These are phyloP conservation scores for Copsychus sechellarum DNA, from an alignment of 2,113 vertebrate species.

Conservation along the genomic window DNA sequence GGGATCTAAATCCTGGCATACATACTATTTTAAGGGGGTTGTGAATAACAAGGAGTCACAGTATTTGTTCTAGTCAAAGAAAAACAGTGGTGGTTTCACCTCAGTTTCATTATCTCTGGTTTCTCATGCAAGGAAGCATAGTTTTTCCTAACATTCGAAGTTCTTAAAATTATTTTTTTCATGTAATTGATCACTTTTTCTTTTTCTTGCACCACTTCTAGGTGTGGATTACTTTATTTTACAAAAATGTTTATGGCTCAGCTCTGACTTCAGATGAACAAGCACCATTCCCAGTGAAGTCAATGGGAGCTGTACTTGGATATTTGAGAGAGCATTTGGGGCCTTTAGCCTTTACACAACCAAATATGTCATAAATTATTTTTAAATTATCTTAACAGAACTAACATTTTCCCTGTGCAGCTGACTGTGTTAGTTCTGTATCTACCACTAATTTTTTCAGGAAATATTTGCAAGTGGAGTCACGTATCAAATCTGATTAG, in stretches of 20 bases:
- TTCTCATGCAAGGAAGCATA: background rate
- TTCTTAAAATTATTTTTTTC: background rate
- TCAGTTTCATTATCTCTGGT: background rate
- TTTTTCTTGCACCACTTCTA: background rate
- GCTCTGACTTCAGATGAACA: background rate
- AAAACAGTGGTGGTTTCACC: background rate
- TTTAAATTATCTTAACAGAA: background rate
- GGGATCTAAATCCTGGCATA: background rate
- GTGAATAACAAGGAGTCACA: background rate
- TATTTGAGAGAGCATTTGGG: background rate
- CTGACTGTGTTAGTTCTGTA: background rate
- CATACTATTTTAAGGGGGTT: background rate
- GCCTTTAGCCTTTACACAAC: background rate
- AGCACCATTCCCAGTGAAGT: background rate
- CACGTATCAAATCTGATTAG: background rate
- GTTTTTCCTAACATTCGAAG: background rate
- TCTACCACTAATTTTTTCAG: background rate
- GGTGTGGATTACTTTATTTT: background rate
- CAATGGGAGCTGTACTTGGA: background rate
- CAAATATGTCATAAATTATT: background rate
- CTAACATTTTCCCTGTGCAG: background rate
- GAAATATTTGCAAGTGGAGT: constrained; percentile 1
- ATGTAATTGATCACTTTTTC: background rate
- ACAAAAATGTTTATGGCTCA: background rate
- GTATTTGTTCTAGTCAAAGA: background rate